phyloP scores from a whole-genome alignment of 2,888 invertebrate genomes.

The Magallana nippona region DNA sequence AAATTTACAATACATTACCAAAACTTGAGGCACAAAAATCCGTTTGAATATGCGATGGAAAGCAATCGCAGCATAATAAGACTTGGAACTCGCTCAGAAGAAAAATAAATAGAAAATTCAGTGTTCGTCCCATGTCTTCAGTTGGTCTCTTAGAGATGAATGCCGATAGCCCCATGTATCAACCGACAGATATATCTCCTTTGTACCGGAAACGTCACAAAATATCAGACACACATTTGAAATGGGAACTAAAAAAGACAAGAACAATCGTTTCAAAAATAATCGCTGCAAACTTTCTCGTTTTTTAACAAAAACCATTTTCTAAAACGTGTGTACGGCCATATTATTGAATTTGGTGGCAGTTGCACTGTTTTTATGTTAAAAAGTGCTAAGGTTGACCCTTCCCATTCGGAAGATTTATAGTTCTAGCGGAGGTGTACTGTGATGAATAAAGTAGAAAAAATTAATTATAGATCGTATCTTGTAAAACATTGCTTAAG shows the following conservation, averaged over 20 bases:
- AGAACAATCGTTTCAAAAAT: background rate
- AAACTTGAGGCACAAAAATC: background rate
- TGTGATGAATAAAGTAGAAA: background rate
- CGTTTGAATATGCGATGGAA: slow-evolving; percentile 9
- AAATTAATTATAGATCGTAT: slow-evolving; percentile 18
- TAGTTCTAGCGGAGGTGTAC: background rate
- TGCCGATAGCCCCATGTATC: background rate
- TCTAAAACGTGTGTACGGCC: too few relatives aligned
- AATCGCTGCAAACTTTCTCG: too few relatives aligned
- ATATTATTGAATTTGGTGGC: too few relatives aligned
- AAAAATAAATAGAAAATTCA: background rate
- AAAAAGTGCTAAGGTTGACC: background rate
- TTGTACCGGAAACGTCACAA: slow-evolving; percentile 17
- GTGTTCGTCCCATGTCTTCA: background rate
- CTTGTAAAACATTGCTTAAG: background rate
- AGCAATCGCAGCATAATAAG: background rate
- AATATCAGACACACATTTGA: slow-evolving; percentile 13
- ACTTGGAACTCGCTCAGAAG: background rate
- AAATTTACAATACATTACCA: background rate
- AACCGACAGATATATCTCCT: slow-evolving; percentile 1
- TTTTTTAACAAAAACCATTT: too few relatives aligned
- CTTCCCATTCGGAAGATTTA: background rate
- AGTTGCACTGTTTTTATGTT: too few relatives aligned
- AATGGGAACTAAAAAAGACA: slow-evolving; percentile 18
- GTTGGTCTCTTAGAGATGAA: background rate